Base-by-base conservation (phyloP, 2,888 invertebrate genomes). In the Clistopyga incitator region DNA sequence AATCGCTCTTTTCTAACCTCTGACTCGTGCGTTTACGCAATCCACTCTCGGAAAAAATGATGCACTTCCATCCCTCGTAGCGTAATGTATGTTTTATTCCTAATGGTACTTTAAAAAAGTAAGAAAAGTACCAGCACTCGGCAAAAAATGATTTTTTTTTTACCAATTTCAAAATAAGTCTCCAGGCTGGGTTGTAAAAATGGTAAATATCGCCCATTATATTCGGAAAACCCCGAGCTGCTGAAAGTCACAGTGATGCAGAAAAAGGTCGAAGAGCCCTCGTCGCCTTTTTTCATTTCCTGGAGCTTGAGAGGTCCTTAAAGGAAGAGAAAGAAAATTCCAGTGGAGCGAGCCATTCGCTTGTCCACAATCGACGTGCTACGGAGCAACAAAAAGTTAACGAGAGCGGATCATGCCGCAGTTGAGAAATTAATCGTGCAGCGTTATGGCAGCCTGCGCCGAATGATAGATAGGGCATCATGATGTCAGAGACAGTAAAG, bases 381-480 rank as follows among this genome's bases (percentile, higher is more conserved):
- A 59, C 10, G 15, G 13, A 54, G 45, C 18, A 45, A 78, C 11
- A 67, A 78, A 70, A 70, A 70, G 45, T 61, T 78, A 82, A 78
- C 78, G 78, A 74, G 59, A 75, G 61, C 23, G 20, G 42, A 59
- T 67, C 25, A 42, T 34, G 29, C 0, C 34, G 59, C 13, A 67
- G 78, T 59, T 65, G 52, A 25, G 47, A 75, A 82, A 81, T 72
- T 68, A 81, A 81, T 84, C 68, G 77, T 78, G 61, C 61, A 38
- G 47, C 50, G 67, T 82, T 64, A 54, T 38, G 47, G 68, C 72
- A 29, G 54, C 59, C 23, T 25, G 74, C 52, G 10, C 15, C 45
- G 54, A 68, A 74, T 61, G 38, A 76, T 56, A 45, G 54, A 64
- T 3, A 52, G 18, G 42, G 38, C 34, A 50, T n/a, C 8, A 25